These are phyloP conservation scores for Gephyroberyx darwinii DNA, from an alignment of 2,797 vertebrate species.

Conservation along the genomic window DNA sequence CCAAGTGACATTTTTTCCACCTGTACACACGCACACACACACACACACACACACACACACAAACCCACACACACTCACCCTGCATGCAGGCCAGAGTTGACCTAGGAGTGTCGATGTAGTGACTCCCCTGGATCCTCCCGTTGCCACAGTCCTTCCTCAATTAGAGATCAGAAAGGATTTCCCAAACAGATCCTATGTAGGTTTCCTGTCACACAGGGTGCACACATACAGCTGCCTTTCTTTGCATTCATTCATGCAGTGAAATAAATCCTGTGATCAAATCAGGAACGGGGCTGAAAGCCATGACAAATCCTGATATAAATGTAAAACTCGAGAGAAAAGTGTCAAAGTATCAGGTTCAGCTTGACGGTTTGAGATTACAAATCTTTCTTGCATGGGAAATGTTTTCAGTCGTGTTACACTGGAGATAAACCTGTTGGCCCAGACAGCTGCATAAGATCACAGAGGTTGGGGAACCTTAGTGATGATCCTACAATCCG, in stretches of 20 bases:
- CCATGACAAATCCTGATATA: conserved; percentile 80
- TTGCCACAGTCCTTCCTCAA: conserved; percentile 34
- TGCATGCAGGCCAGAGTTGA: conserved; percentile 43
- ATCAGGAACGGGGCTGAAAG: conserved; percentile 69
- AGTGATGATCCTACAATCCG: background rate
- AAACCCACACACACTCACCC: background rate
- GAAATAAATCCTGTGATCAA: conserved; percentile 80
- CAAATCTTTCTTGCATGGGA: conserved; percentile 51
- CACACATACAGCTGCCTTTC: conserved; percentile 72
- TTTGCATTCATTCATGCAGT: conserved; percentile 75
- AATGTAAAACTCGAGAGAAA: conserved; percentile 74
- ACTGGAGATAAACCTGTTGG: conserved; percentile 47
- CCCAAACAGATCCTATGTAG: conserved; percentile 71
- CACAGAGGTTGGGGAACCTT: conserved; percentile 21
- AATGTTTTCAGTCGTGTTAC: conserved; percentile 30
- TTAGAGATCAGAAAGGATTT: conserved; percentile 69
- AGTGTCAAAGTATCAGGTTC: conserved; percentile 68
- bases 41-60: conserved; percentile 5
- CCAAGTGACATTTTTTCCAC: conserved; percentile 12
- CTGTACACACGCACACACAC: background rate
- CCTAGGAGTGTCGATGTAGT: conserved; percentile 15
- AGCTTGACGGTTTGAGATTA: conserved; percentile 59
- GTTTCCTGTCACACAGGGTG: conserved; percentile 76
- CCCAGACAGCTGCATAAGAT: conserved; percentile 27
- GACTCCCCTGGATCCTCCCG: conserved; percentile 36